Evolutionary conservation across 2,113 vertebrate species (phyloP).

Genomic region (Gnathonemus longibarbis): DNA sequence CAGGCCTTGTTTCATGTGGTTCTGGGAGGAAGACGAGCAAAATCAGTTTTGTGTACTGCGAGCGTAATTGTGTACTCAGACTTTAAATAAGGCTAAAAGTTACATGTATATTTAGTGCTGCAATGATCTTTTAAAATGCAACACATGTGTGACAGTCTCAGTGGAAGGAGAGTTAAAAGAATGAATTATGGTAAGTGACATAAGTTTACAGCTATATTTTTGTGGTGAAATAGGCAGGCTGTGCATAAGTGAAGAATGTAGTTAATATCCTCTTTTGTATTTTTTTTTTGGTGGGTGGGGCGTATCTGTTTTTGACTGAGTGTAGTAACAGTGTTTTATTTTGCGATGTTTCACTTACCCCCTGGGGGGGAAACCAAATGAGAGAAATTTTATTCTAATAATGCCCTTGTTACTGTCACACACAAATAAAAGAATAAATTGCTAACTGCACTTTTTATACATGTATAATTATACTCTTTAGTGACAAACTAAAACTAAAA

Average conservation of each 20-base stretch:
- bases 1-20: constrained; percentile 13
- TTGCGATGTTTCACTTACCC: neutral
- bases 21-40: constrained; percentile 7
- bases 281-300: neutral
- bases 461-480: neutral
- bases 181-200: constrained; percentile 2
- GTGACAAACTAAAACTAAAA: neutral
- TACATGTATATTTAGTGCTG: constrained; percentile 15
- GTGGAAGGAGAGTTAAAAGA: constrained; percentile 7
- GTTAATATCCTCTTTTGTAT: neutral
- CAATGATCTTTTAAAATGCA: constrained; percentile 22
- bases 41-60: constrained; percentile 22
- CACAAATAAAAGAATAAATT: neutral
- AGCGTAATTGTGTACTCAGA: constrained; percentile 13
- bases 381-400: neutral
- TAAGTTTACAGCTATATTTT: neutral
- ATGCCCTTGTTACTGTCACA: neutral
- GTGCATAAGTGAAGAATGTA: neutral
- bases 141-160: constrained; percentile 11
- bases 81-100: constrained; percentile 25
- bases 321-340: neutral
- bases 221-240: no score
- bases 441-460: neutral
- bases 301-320: neutral
- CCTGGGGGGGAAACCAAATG: neutral